A percentile compares a stretch with the other conserved stretches of the same genome.
Evolutionary conservation across 2,888 invertebrate genomes (phyloP).

Genomic region (Trichogramma dendrolimi): DNA sequence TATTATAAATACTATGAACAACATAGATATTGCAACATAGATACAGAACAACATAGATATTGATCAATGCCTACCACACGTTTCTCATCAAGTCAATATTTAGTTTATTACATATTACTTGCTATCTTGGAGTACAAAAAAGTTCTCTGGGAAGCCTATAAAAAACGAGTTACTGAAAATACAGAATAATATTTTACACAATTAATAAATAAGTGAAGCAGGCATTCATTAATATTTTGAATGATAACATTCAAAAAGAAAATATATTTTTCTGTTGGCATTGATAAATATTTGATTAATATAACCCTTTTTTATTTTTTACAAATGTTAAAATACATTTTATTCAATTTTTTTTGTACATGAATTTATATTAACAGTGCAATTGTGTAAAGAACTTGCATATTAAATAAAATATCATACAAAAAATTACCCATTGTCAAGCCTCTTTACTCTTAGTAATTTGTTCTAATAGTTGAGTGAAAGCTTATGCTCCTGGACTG

Average conservation of each 20-base stretch:
- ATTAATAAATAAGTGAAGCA: too few species aligned
- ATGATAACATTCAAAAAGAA: background rate
- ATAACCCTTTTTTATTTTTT: conserved; percentile 12
- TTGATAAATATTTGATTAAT: conserved; percentile 3
- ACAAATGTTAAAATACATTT: conserved; percentile 14
- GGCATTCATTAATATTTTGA: conserved; percentile 1
- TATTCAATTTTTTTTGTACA: conserved; percentile 21
- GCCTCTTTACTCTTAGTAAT: conserved; percentile 48
- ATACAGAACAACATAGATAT: too few species aligned
- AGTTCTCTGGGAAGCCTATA: conserved; percentile 68
- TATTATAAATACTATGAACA: too few species aligned
- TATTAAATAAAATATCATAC: conserved; percentile 18
- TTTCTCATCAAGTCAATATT: too few species aligned
- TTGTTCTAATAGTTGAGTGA: conserved; percentile 59
- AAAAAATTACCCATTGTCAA: conserved; percentile 28
- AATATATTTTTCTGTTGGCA: background rate
- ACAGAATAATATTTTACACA: conserved; percentile 13
- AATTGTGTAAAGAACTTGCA: background rate
- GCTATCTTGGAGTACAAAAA: conserved; percentile 70
- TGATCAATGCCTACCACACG: too few species aligned
- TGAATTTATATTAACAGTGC: conserved; percentile 16
- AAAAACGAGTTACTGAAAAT: conserved; percentile 50
- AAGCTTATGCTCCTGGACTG: conserved; percentile 67
- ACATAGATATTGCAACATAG: too few species aligned
- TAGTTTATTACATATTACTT: conserved; percentile 62